Evolutionary conservation across 2,797 vertebrate genomes (phyloP).

Genomic region (Melanotaenia maccullochi): DNA sequence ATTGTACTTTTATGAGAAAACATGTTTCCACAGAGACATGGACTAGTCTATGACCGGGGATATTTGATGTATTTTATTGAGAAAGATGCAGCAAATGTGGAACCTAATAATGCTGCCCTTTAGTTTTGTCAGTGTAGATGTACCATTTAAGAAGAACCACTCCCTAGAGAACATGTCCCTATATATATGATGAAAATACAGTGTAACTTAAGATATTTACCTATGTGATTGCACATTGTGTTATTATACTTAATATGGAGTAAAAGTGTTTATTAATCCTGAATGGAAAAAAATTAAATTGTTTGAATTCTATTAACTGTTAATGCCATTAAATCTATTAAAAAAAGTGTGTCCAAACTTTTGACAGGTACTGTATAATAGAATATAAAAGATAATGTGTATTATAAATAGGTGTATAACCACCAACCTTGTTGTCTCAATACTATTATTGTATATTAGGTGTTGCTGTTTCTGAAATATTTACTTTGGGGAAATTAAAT

Average conservation of each 20-base stretch:
- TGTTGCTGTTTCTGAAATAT: constrained; percentile 27
- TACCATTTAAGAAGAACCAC: neutral
- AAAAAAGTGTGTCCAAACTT: too few species aligned
- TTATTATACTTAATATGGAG: too few species aligned
- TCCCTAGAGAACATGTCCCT: neutral
- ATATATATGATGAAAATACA: constrained; percentile 12
- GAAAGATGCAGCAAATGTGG: neutral
- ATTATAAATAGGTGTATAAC: neutral
- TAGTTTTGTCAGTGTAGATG: neutral
- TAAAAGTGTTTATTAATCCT: too few species aligned
- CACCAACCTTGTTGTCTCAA: constrained; percentile 3
- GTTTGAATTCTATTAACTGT: too few species aligned
- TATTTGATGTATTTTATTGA: constrained; percentile 6
- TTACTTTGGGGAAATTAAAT: constrained; percentile 49
- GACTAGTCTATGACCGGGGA: constrained; percentile 11
- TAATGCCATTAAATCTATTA: too few species aligned
- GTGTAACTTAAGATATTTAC: constrained; percentile 5
- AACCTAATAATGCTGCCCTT: neutral
- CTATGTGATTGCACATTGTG: too few species aligned
- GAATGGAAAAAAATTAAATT: too few species aligned
- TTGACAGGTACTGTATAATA: too few species aligned
- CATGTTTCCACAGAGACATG: constrained; percentile 37
- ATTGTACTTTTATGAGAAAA: constrained; percentile 45
- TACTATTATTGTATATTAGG: neutral
- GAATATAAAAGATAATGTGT: too few species aligned